Percentiles rank a stretch among this genome's conserved stretches.
These are phyloP conservation scores for Sialis lutaria DNA, from an alignment of 2,888 invertebrate genomes.

Conservation along the genomic window DNA sequence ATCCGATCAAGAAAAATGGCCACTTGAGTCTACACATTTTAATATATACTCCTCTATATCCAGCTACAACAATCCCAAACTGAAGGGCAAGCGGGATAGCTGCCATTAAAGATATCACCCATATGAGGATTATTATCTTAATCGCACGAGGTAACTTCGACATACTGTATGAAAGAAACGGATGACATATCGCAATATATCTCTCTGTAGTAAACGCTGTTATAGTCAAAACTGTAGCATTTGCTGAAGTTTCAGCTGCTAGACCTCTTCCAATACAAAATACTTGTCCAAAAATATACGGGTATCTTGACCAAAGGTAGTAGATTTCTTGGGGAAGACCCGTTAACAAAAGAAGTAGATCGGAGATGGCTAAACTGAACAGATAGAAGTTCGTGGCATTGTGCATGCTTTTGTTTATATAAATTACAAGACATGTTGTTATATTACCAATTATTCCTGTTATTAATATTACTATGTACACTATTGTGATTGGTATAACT, in stretches of 20 bases:
- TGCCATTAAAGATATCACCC: slow-evolving; percentile 56
- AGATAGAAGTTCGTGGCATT: slow-evolving; percentile 67
- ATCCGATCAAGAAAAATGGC: slow-evolving; percentile 24
- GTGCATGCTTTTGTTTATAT: slow-evolving; percentile 72
- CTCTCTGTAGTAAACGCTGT: slow-evolving; percentile 72
- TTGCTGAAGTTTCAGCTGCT: slow-evolving; percentile 63
- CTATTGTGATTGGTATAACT: slow-evolving; percentile 53
- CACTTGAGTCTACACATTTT: slow-evolving; percentile 27
- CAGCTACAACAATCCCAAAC: slow-evolving; percentile 22
- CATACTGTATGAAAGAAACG: slow-evolving; percentile 60
- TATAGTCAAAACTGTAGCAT: slow-evolving; percentile 61
- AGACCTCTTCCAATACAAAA: slow-evolving; percentile 64
- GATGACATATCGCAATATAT: slow-evolving; percentile 41
- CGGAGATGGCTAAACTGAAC: slow-evolving; percentile 71
- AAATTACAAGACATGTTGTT: slow-evolving; percentile 74
- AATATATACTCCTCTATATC: slow-evolving; percentile 27
- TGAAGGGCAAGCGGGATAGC: slow-evolving; percentile 49
- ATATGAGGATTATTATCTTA: slow-evolving; percentile 60
- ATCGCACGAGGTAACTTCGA: slow-evolving; percentile 72
- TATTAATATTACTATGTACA: slow-evolving; percentile 58
- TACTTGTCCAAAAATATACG: slow-evolving; percentile 58
- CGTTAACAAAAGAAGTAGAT: slow-evolving; percentile 57
- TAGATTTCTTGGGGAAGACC: slow-evolving; percentile 75
- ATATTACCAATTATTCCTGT: slow-evolving; percentile 68
- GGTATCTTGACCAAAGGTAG: slow-evolving; percentile 58